A percentile compares a stretch with the other conserved stretches of the same genome.
Conservation (phyloP, 1,140 invertebrate species). For the Cherax quadricarinatus region DNA sequence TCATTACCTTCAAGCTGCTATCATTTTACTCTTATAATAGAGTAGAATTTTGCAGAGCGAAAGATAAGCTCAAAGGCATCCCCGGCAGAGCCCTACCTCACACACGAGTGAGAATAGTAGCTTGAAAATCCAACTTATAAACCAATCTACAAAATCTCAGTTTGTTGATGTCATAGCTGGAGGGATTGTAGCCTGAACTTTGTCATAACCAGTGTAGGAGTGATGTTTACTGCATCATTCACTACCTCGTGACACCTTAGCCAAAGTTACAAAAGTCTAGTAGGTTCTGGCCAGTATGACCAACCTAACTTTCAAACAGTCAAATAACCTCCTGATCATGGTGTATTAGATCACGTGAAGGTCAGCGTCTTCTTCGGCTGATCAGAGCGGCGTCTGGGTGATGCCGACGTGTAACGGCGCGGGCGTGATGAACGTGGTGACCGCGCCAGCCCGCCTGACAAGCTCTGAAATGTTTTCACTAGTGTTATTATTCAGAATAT, state of each 20-base stretch:
- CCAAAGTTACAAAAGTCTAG: not conserved
- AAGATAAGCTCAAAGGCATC: conserved; percentile 1
- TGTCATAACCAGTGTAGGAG: not conserved
- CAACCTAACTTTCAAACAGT: not conserved
- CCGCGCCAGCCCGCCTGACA: conserved; percentile 40
- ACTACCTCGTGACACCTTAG: not conserved
- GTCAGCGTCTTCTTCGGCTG: conserved; percentile 65
- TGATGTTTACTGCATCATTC: not conserved
- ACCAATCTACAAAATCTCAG: not conserved
- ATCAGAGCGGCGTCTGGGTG: conserved; percentile 53
- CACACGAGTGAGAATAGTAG: not conserved
- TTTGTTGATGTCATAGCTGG: not conserved
- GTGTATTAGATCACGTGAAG: conserved; percentile 52
- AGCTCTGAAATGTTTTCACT: conserved; percentile 30
- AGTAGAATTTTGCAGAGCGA: conserved; percentile 53
- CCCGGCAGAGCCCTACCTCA: conserved; percentile 10
- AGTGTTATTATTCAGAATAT: not conserved
- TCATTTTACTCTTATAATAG: conserved; percentile 49
- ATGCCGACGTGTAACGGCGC: conserved; percentile 61
- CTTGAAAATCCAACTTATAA: conserved; percentile 40
- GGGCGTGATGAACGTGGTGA: conserved; percentile 51
- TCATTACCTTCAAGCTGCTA: conserved; percentile 41
- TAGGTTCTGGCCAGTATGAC: not conserved
- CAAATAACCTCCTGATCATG: not conserved
- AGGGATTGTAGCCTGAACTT: not conserved